Evolutionary conservation across 2,888 invertebrate genomes (phyloP).

Genomic region (Tortricodes alternella): DNA sequence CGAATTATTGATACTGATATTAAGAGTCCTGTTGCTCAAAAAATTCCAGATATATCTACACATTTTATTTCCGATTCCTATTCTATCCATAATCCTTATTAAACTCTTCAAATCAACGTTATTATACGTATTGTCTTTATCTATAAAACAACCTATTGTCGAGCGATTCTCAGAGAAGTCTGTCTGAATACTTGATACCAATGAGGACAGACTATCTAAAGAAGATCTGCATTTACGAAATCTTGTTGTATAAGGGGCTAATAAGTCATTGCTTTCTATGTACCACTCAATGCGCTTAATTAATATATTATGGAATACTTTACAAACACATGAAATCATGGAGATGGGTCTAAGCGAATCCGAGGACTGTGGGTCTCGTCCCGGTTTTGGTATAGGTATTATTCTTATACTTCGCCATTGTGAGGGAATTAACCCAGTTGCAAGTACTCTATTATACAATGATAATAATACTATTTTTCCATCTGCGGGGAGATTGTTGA

Average conservation of each 20-base stretch:
- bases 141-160: conserved; percentile 26
- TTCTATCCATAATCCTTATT: conserved; percentile 1
- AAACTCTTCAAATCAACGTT: conserved; percentile 7
- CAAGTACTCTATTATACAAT: conserved; percentile 13
- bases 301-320: conserved; percentile 20
- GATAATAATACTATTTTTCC: not conserved
- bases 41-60: conserved; percentile 22
- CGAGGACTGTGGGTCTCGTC: not conserved
- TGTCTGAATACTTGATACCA: conserved; percentile 17
- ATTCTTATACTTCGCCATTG: conserved; percentile 28
- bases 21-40: conserved; percentile 12
- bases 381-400: conserved; percentile 26
- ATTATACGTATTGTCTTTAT: conserved; percentile 21
- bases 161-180: conserved; percentile 19
- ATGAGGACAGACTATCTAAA: conserved; percentile 10
- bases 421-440: conserved; percentile 4
- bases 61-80: conserved; percentile 3
- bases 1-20: not conserved
- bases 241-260: conserved; percentile 6
- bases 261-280: not conserved
- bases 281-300: conserved; percentile 23
- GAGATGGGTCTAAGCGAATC: conserved; percentile 12
- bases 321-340: conserved; percentile 25
- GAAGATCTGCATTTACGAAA: conserved; percentile 22
- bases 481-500: not conserved